Percentiles rank a stretch among this genome's conserved stretches.
phyloP scores from a whole-genome alignment of 2,888 invertebrate genomes.

The Latrodectus hesperus region DNA sequence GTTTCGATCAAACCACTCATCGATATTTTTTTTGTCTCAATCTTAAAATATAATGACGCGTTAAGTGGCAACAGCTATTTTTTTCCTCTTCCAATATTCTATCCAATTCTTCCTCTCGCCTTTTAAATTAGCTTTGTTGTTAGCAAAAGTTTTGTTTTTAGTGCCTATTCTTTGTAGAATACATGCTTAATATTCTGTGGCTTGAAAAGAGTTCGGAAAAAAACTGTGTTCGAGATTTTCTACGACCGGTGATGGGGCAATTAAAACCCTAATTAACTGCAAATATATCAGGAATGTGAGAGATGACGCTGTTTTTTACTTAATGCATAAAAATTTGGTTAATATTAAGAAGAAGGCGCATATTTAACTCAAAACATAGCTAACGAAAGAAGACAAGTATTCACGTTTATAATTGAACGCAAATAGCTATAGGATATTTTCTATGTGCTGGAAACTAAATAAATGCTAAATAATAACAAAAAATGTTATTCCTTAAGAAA shows the following conservation, averaged over 20 bases:
- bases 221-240: background rate
- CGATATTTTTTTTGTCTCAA: conserved; percentile 9
- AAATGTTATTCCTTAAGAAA: too few relatives aligned
- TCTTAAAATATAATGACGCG: conserved; percentile 23
- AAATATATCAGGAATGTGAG: background rate
- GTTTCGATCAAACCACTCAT: conserved; percentile 16
- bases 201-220: background rate
- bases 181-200: background rate
- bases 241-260: conserved; percentile 3
- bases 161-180: background rate
- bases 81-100: background rate
- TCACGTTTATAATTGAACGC: too few relatives aligned
- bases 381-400: too few relatives aligned
- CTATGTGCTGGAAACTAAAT: too few relatives aligned
- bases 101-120: background rate
- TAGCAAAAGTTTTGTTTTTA: conserved; percentile 10
- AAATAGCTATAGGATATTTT: too few relatives aligned
- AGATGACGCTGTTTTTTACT: background rate
- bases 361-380: too few relatives aligned
- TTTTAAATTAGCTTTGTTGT: conserved; percentile 15
- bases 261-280: conserved; percentile 42
- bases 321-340: background rate
- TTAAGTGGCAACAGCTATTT: conserved; percentile 36
- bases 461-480: too few relatives aligned
- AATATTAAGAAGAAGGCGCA: too few relatives aligned